Conservation (phyloP, 1,140 invertebrate species). For the Leguminivora glycinivorella region DNA sequence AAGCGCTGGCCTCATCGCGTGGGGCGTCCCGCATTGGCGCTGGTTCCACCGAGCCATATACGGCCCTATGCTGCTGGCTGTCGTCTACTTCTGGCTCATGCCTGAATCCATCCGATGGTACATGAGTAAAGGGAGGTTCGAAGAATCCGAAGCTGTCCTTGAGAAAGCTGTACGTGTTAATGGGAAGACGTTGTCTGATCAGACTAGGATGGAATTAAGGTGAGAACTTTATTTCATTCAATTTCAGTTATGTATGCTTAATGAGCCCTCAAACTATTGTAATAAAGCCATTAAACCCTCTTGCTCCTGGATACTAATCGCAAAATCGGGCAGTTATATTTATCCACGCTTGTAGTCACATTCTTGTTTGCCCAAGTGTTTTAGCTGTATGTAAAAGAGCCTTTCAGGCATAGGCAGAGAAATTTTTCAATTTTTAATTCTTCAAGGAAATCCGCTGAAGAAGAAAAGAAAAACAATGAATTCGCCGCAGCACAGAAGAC, state of each 20-base stretch:
- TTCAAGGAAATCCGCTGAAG: background rate
- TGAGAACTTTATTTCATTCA: too few relatives aligned
- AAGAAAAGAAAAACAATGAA: background rate
- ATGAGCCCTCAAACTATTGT: too few relatives aligned
- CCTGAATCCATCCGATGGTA: conserved; percentile 85
- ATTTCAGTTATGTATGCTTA: too few relatives aligned
- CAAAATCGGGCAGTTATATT: too few relatives aligned
- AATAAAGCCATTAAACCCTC: too few relatives aligned
- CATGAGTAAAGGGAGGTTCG: conserved; percentile 82
- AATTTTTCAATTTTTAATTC: too few relatives aligned
- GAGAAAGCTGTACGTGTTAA: conserved; percentile 63
- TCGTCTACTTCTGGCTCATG: conserved; percentile 79
- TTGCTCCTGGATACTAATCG: too few relatives aligned
- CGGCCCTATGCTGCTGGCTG: conserved; percentile 80
- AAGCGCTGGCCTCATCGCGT: background rate
- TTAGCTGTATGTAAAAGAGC: too few relatives aligned
- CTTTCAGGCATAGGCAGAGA: too few relatives aligned
- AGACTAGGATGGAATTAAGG: background rate
- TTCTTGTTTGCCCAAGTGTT: too few relatives aligned
- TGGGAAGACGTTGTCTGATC: background rate
- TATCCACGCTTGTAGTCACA: too few relatives aligned
- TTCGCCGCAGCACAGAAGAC: background rate
- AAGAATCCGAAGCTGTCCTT: conserved; percentile 80
- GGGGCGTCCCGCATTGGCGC: background rate
- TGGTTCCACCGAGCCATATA: conserved; percentile 66